Evolutionary conservation across 1,140 invertebrate genomes (phyloP).

Genomic region (Gryllus bimaculatus): DNA sequence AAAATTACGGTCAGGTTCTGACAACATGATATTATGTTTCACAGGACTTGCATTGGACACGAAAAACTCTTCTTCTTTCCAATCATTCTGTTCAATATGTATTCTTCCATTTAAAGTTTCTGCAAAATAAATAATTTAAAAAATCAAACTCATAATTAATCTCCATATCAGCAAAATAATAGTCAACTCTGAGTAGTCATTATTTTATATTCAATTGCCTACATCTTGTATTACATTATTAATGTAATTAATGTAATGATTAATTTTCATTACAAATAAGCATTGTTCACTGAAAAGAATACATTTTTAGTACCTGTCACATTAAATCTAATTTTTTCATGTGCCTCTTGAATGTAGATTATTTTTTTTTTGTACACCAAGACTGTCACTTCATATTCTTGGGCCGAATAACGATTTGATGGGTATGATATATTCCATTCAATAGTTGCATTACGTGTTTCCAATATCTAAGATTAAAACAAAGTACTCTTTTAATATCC

Average conservation of each 20-base stretch:
- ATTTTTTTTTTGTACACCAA: conserved; percentile 38
- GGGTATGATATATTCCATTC: conserved; percentile 16
- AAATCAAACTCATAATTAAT: background rate
- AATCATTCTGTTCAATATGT: background rate
- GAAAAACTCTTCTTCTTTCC: background rate
- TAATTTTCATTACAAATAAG: no score
- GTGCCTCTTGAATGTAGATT: conserved; percentile 31
- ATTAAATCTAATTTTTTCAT: conserved; percentile 40
- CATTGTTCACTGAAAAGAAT: background rate
- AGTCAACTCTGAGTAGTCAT: no score
- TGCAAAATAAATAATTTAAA: background rate
- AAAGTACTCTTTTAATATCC: background rate
- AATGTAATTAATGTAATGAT: no score
- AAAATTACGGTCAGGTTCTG: conserved; percentile 47
- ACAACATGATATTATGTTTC: conserved; percentile 46
- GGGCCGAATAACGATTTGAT: conserved; percentile 29
- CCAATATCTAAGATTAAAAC: conserved; percentile 8
- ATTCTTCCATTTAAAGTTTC: conserved; percentile 12
- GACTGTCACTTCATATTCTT: conserved; percentile 51
- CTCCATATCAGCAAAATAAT: no score
- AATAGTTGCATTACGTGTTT: background rate
- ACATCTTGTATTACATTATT: no score
- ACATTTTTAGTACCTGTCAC: conserved; percentile 44
- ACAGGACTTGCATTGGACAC: conserved; percentile 50
- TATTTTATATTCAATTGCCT: no score